Percentiles rank a stretch among this genome's conserved stretches.
These are phyloP conservation scores for Aurelia sp. DNA, from an alignment of 30 jellyfish, hydroid and myxozoan genomes.

Conservation along the genomic window DNA sequence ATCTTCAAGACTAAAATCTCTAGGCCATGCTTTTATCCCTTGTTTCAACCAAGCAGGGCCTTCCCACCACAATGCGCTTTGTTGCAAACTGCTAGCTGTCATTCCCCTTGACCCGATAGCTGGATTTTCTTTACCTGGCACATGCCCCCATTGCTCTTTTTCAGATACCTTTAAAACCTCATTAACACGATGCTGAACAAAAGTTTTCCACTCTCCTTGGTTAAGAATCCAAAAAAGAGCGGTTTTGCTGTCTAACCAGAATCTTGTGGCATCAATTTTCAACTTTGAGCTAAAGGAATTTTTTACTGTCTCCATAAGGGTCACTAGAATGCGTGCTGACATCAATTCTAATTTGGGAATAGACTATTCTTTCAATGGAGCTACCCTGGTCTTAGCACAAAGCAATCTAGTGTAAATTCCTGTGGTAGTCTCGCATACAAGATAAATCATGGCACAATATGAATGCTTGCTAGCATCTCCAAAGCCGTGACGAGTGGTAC, in stretches of 20 bases:
- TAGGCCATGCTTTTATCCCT: background rate
- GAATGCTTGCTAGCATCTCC: too few relatives aligned
- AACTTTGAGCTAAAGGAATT: too few relatives aligned
- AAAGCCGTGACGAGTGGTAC: too few relatives aligned
- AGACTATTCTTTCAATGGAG: too few relatives aligned
- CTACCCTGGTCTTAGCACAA: too few relatives aligned
- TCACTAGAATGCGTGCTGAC: too few relatives aligned
- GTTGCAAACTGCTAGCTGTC: background rate
- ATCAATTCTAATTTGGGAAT: too few relatives aligned
- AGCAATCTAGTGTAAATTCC: too few relatives aligned
- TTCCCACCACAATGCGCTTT: slow-evolving; percentile 5
- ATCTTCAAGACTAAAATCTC: background rate
- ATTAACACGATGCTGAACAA: background rate
- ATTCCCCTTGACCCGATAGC: slow-evolving; percentile 8
- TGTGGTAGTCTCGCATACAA: too few relatives aligned
- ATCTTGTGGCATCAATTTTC: too few relatives aligned
- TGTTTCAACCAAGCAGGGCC: background rate
- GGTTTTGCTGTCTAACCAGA: background rate
- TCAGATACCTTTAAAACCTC: background rate
- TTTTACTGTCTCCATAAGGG: too few relatives aligned
- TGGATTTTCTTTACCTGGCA: background rate
- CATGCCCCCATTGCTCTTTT: background rate
- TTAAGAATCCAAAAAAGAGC: background rate
- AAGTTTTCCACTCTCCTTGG: background rate
- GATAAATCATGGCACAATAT: too few relatives aligned